phyloP scores from a whole-genome alignment of 1,140 invertebrate species.

The Holcopasites calliopsidis region DNA sequence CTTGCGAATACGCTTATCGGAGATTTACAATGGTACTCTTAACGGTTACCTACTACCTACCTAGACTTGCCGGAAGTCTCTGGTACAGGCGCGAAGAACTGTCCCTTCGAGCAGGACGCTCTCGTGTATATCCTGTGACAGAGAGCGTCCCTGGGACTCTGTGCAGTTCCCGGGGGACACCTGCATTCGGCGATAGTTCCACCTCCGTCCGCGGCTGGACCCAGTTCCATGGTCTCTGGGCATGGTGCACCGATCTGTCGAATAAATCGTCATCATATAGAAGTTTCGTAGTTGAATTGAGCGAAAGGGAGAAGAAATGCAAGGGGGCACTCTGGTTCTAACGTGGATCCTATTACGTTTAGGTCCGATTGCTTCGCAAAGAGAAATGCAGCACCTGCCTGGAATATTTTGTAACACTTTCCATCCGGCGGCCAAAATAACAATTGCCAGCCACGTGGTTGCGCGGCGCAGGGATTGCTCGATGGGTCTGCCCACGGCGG shows the following conservation, averaged over 20 bases:
- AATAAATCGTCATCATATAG: conserved; percentile 43
- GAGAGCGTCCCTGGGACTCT: conserved; percentile 79
- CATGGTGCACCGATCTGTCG: conserved; percentile 87
- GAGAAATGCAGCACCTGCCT: conserved; percentile 78
- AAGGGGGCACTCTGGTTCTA: too few relatives aligned
- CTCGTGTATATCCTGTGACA: conserved; percentile 86
- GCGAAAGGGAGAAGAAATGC: background rate
- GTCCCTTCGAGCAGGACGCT: conserved; percentile 85
- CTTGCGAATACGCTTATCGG: background rate
- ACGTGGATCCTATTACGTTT: too few relatives aligned
- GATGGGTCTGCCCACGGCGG: conserved; percentile 91
- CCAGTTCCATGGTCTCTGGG: conserved; percentile 90
- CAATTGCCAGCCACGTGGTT: conserved; percentile 90
- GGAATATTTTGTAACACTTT: conserved; percentile 92
- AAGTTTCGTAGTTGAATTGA: background rate
- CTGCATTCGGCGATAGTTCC: conserved; percentile 86
- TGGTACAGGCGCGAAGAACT: conserved; percentile 85
- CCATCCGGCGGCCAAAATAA: conserved; percentile 90
- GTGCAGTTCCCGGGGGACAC: conserved; percentile 88
- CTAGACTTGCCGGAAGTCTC: conserved; percentile 64
- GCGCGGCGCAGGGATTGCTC: conserved; percentile 88
- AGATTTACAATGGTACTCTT: background rate
- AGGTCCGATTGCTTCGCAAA: conserved; percentile 2
- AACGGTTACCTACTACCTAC: conserved; percentile 43
- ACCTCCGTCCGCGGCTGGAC: conserved; percentile 81